Evolutionary conservation across 2,888 invertebrate genomes (phyloP).

Genomic region (Acanthosepion esculentum): DNA sequence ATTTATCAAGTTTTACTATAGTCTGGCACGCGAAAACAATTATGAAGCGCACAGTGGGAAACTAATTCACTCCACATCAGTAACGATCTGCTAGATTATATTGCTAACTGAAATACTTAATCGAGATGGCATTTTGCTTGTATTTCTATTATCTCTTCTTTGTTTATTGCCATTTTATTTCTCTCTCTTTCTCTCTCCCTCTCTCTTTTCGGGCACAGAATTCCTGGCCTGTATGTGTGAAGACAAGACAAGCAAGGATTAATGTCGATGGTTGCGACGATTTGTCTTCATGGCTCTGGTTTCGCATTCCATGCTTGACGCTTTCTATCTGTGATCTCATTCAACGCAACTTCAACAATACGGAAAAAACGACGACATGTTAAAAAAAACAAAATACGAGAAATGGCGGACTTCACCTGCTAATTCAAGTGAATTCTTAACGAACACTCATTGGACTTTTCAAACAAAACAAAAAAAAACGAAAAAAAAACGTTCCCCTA

Average conservation of each 20-base stretch:
- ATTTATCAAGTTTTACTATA: no score
- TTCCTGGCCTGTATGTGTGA: constrained; percentile 33
- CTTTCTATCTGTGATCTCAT: constrained; percentile 23
- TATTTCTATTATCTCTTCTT: not conserved
- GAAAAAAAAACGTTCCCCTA: not conserved
- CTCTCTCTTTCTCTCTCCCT: not conserved
- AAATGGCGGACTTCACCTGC: constrained; percentile 18
- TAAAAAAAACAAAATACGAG: not conserved
- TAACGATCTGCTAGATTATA: no score
- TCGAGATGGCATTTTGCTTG: no score
- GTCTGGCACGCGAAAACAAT: no score
- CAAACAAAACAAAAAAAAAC: not conserved
- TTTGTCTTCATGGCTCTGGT: not conserved
- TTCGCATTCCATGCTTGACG: not conserved
- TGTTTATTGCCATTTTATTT: not conserved
- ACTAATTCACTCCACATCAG: no score
- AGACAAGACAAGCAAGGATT: constrained; percentile 9
- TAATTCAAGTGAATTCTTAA: not conserved
- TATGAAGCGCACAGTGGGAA: no score
- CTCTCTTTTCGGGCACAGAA: not conserved
- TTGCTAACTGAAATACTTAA: no score
- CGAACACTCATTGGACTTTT: not conserved
- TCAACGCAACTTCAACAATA: constrained; percentile 21
- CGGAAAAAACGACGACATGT: not conserved
- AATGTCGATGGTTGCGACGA: not conserved